Evolutionary conservation across 2,113 vertebrate genomes (phyloP), one percentile per base, ranked within the genome.

Genomic region (Arenaria interpres): DNA sequence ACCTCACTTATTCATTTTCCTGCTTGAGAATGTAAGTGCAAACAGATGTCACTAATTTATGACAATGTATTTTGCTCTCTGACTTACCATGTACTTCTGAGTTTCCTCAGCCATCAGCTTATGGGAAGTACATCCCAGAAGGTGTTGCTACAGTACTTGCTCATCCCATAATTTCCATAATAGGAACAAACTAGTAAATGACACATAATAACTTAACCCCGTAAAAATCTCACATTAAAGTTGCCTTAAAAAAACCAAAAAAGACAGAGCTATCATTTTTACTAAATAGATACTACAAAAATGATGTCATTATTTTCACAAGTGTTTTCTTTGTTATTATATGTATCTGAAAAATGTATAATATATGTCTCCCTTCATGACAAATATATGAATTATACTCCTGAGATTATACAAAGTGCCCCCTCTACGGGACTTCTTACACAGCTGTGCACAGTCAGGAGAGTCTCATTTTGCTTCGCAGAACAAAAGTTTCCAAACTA

Each of bases 381-480:
- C 8, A 66, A 94, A 48, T 24, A 59, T 19, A 90, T 33, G 63
- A 96, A 85, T 45, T 77, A 90, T 69, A 95, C 50, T 53, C 75
- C 8, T 28, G 80, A 80, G 73, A 33, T 89, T 71, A 90, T 69
- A 95, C 43, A n/a, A 98, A 98, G 97, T 83, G 95, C 96, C 90
- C 97, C 97, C 97, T 97, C 97, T 98, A 92, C 33, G 92, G 96
- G 97, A 88, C 66, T 97, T 16, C 32, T 85, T 37, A 73, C 69
- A 96, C 71, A 97, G 69, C 32, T 85, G 37, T 66, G 85, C 63
- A n/a, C 2, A 60, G 72, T 35, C 50, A 54, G 20, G 19, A 88
- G 32, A 63, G 75, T 59, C 41, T 93, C 88, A 16, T 67, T 97
- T 93, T 95, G 32, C 79, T 83, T 35, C 12, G n/a, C 0, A 57